Evolutionary conservation across 2,797 vertebrate genomes (phyloP), one percentile per base, ranked within the genome.

Genomic region (Hydrocynus forskahlii): DNA sequence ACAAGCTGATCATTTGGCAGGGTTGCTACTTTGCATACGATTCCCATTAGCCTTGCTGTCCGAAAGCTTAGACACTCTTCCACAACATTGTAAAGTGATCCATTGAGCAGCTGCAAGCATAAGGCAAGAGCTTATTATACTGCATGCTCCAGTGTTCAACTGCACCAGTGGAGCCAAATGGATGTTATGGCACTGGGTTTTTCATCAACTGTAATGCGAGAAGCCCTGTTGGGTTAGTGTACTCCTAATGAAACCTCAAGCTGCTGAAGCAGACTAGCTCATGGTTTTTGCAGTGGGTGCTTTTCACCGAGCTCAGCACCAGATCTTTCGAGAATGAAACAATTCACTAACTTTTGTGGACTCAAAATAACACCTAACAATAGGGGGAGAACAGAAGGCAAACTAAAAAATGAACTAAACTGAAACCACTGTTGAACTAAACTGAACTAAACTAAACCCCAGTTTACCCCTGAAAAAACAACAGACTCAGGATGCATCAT

Each of bases 301-400:
- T 19, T 17, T 66, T 40, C 8, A 1, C 25, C 29, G 23, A 6
- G 25, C 35, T 35, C 4, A 29, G 7, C 59, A 62, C 4, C 12
- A 6, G 60, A 63, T 63, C 12, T 13, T 5, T n/a, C 38, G 29
- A 68, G 9, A 72, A 76, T 1, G 19, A 13, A 38, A 14, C 4
- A 5, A 16, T 38, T 23, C 35, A 73, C 67, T 38, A 76, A 40
- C 55, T 70, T 70, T 66, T 25, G 45, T 60, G 23, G 75, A 75
- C n/a, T 21, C 0, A 14, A 79, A 62, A 79, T 76, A 64, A 64
- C 57, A 60, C n/a, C 54, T 55, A 55, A 55, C 54, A 55, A 55
- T 14, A 3, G 50, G 50, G 50, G 50, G 4, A 52, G 55, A 21
- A 57, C 55, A n/a, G 21, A 23, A 5, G 48, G 48, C 48, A 52